Evolutionary conservation across 2,797 vertebrate species (phyloP).

Genomic region (Microctenopoma lineatum): DNA sequence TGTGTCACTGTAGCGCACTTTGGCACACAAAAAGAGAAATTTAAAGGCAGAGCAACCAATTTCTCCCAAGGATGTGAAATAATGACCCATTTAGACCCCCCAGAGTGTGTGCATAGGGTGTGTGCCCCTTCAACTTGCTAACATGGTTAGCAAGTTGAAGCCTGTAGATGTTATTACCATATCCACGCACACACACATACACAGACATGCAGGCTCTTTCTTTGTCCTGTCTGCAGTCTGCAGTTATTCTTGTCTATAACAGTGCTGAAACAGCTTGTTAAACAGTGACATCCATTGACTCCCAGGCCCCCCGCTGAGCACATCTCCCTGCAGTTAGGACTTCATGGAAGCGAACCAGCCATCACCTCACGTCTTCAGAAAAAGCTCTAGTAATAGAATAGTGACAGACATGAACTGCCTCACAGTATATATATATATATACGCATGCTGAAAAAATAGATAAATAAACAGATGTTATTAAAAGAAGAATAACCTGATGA

Average conservation of each 20-base stretch:
- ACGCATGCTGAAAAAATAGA: neutral
- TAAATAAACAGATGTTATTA: conserved; percentile 9
- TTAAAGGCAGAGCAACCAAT: conserved; percentile 53
- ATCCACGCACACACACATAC: conserved; percentile 26
- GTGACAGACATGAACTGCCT: conserved; percentile 3
- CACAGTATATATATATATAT: conserved; percentile 7
- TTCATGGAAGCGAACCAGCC: conserved; percentile 41
- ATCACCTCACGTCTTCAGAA: conserved; percentile 45
- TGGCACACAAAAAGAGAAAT: conserved; percentile 40
- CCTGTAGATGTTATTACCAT: conserved; percentile 64
- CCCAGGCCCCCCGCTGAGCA: conserved; percentile 68
- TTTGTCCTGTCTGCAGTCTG: conserved; percentile 73
- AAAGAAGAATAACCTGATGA: neutral
- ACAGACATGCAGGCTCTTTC: conserved; percentile 58
- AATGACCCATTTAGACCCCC: conserved; percentile 65
- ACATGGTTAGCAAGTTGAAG: conserved; percentile 47
- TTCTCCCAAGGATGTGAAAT: conserved; percentile 52
- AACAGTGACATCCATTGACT: conserved; percentile 83
- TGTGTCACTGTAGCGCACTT: conserved; percentile 23
- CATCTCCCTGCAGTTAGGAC: conserved; percentile 57
- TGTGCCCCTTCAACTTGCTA: conserved; percentile 56
- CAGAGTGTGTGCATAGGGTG: conserved; percentile 41
- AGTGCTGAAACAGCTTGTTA: conserved; percentile 80
- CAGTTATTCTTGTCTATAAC: conserved; percentile 73
- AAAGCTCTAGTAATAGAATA: conserved; percentile 29